A percentile compares a stretch with the other conserved stretches of the same genome.
Conservation (phyloP, 2,888 invertebrate species). For the Cheilosia impressa region DNA sequence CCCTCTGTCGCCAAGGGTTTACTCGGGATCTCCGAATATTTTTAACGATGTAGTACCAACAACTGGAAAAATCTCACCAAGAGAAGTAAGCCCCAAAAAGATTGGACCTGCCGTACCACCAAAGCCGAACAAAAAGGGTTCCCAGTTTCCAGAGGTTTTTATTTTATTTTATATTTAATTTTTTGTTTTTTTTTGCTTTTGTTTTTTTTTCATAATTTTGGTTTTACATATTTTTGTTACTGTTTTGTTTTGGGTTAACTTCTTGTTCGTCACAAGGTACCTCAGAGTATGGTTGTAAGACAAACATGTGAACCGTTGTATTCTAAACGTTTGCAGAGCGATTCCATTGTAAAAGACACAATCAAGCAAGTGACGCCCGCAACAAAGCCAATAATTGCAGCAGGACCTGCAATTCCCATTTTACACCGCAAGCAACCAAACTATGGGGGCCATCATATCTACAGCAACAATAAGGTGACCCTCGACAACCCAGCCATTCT, state of each 20-base stretch:
- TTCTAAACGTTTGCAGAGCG: conserved; percentile 87
- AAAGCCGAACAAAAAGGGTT: conserved; percentile 88
- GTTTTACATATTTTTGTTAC: conserved; percentile 19
- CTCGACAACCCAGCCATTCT: conserved; percentile 82
- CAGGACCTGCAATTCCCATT: conserved; percentile 49
- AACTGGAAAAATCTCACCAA: conserved; percentile 45
- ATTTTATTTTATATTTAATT: conserved; percentile 61
- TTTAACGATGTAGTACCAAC: conserved; percentile 19
- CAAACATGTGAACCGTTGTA: conserved; percentile 90
- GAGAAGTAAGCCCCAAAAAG: conserved; percentile 84
- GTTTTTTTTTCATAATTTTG: conserved; percentile 10
- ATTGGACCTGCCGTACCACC: conserved; percentile 92
- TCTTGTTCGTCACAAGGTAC: conserved; percentile 84
- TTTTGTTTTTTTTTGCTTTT: background rate
- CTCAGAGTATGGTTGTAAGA: conserved; percentile 90
- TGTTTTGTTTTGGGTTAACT: conserved; percentile 39
- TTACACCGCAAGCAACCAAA: conserved; percentile 77
- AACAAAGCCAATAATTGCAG: conserved; percentile 23
- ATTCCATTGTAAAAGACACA: conserved; percentile 52
- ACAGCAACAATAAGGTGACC: conserved; percentile 79
- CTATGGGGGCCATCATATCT: conserved; percentile 71
- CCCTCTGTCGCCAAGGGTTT: conserved; percentile 76
- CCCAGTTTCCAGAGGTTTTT: conserved; percentile 77
- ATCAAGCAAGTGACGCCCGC: background rate
- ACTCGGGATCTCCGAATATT: conserved; percentile 35